A percentile compares a stretch with the other conserved stretches of the same genome.
Evolutionary conservation across 2,797 vertebrate species (phyloP).

Genomic region (Typhlichthys eigenmanni): DNA sequence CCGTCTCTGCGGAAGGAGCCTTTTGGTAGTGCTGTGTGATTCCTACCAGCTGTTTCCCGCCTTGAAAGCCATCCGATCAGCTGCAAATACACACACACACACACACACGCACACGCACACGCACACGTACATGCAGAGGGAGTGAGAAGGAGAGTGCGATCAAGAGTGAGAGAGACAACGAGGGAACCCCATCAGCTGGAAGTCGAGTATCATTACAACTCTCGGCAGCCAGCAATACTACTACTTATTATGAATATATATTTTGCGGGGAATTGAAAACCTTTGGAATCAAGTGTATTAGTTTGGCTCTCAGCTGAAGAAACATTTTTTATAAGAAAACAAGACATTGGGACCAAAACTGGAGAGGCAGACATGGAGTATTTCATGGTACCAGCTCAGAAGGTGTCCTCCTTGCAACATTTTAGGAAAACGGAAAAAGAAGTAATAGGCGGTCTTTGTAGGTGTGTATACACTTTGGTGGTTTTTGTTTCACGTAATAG

Average conservation of each 20-base stretch:
- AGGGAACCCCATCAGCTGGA: slow-evolving; percentile 86
- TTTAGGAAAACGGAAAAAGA: slow-evolving; percentile 98
- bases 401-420: slow-evolving; percentile 95
- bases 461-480: slow-evolving; percentile 78
- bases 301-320: slow-evolving; percentile 14
- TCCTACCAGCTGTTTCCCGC: slow-evolving; percentile 99
- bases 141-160: slow-evolving; percentile 53
- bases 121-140: slow-evolving; percentile 60
- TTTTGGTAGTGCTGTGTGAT: slow-evolving; percentile 85
- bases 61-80: slow-evolving; percentile 95
- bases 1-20: slow-evolving; percentile 84
- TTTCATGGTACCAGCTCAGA: slow-evolving; percentile 97
- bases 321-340: slow-evolving; percentile 32
- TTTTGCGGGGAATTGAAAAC: slow-evolving; percentile 30
- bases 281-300: slow-evolving; percentile 35
- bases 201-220: slow-evolving; percentile 84
- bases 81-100: slow-evolving; percentile 81
- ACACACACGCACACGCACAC: slow-evolving; percentile 74
- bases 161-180: slow-evolving; percentile 78
- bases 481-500: slow-evolving; percentile 17
- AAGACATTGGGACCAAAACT: slow-evolving; percentile 64
- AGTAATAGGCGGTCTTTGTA: slow-evolving; percentile 96
- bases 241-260: slow-evolving; percentile 46
- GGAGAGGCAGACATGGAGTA: slow-evolving; percentile 92
- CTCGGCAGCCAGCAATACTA: slow-evolving; percentile 64